A percentile compares a stretch with the other conserved stretches of the same genome.
Conservation (phyloP, 2,888 invertebrate genomes). For the Epinotia demarniana region DNA sequence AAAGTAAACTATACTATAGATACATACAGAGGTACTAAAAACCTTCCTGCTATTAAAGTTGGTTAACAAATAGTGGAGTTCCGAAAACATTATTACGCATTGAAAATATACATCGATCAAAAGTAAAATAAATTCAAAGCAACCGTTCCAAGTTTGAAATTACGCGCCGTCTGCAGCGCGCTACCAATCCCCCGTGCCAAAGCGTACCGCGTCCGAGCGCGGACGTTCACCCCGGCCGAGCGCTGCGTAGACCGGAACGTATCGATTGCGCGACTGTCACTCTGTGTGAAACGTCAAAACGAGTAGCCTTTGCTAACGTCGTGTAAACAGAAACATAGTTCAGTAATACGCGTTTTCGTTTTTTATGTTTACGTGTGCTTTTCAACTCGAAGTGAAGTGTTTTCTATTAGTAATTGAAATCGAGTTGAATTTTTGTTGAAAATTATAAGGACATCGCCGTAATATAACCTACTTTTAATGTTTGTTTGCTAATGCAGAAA, state of each 20-base stretch:
- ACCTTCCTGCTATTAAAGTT: too few relatives aligned
- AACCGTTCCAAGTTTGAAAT: constrained; percentile 36
- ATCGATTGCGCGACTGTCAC: background rate
- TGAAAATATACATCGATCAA: too few relatives aligned
- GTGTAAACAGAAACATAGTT: background rate
- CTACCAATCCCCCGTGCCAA: constrained; percentile 43
- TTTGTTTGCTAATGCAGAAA: background rate
- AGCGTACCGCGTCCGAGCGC: constrained; percentile 52
- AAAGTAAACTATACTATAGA: too few relatives aligned
- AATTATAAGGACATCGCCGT: background rate
- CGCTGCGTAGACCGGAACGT: constrained; percentile 16
- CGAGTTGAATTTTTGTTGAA: background rate
- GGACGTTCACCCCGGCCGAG: constrained; percentile 45
- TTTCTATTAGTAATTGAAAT: background rate
- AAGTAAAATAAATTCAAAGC: background rate
- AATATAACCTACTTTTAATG: background rate
- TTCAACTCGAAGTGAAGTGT: background rate
- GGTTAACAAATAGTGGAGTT: too few relatives aligned
- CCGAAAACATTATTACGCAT: too few relatives aligned
- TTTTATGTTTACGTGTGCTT: constrained; percentile 21
- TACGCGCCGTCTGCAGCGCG: constrained; percentile 44
- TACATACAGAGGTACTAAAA: too few relatives aligned
- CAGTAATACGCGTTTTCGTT: constrained; percentile 18
- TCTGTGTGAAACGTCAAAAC: background rate
- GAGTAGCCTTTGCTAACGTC: background rate